phyloP scores from a whole-genome alignment of 2,888 invertebrate species.

The Nomada goodeniana region DNA sequence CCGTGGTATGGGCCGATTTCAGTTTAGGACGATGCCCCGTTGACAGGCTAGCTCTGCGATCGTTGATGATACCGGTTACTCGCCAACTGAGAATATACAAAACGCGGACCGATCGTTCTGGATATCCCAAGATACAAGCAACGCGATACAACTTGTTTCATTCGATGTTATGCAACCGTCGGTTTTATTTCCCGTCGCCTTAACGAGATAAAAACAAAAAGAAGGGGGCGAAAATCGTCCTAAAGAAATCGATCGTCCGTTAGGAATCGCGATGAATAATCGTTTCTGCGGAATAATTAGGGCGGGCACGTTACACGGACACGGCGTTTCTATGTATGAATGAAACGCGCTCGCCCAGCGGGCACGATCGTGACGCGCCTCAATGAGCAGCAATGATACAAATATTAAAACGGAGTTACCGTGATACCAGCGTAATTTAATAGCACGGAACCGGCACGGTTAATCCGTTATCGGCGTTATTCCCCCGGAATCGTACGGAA shows the following conservation, averaged over 20 bases:
- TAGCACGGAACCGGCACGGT: constrained; percentile 21
- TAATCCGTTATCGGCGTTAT: constrained; percentile 34
- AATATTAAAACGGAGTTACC: constrained; percentile 40
- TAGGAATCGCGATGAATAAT: neutral
- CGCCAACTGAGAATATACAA: no score
- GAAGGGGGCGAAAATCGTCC: no score
- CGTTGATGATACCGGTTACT: no score
- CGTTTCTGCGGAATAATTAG: neutral
- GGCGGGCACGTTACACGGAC: neutral
- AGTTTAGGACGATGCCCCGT: no score
- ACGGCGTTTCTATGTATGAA: neutral
- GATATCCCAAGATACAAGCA: no score
- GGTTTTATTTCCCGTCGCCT: no score
- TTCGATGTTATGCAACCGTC: no score
- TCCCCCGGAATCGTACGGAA: constrained; percentile 26
- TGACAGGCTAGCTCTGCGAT: no score
- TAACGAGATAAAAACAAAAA: no score
- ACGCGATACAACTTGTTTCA: no score
- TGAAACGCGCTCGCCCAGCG: neutral
- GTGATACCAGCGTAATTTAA: constrained; percentile 41
- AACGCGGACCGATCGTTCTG: no score
- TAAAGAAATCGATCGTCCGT: neutral
- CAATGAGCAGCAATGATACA: constrained; percentile 29
- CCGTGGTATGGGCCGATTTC: no score
- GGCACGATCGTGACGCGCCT: constrained; percentile 20